phyloP scores from a whole-genome alignment of 2,113 vertebrate genomes.

The Nymphicus hollandicus region DNA sequence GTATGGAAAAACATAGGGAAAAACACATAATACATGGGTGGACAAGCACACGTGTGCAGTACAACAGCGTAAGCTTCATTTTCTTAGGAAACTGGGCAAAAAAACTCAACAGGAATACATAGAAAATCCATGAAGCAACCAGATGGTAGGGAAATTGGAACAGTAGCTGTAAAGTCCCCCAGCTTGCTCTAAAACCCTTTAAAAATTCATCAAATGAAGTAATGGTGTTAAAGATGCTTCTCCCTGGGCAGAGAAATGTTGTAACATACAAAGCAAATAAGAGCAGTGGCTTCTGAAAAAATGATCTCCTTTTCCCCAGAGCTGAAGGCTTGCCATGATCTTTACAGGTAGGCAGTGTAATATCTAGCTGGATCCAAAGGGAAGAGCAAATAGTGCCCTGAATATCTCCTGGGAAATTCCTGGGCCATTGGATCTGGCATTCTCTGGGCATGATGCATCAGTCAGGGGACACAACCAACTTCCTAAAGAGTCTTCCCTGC shows the following conservation, averaged over 20 bases:
- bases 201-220: slow-evolving; percentile 18
- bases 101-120: neutral
- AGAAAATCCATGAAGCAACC: neutral
- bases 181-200: neutral
- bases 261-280: neutral
- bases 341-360: neutral
- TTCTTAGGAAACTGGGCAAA: neutral
- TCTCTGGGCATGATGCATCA: neutral
- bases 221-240: neutral
- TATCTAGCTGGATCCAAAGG: neutral
- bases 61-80: neutral
- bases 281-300: neutral
- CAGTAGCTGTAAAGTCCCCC: neutral
- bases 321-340: neutral
- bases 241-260: neutral
- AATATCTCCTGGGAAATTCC: neutral
- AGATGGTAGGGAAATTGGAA: neutral
- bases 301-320: neutral
- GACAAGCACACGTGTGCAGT: neutral
- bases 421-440: neutral
- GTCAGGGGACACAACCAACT: neutral
- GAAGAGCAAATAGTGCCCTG: neutral
- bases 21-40: neutral
- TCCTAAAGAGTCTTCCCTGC: neutral
- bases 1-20: neutral